phyloP scores from a whole-genome alignment of 2,888 invertebrate genomes.

The Drosophila quinaria region DNA sequence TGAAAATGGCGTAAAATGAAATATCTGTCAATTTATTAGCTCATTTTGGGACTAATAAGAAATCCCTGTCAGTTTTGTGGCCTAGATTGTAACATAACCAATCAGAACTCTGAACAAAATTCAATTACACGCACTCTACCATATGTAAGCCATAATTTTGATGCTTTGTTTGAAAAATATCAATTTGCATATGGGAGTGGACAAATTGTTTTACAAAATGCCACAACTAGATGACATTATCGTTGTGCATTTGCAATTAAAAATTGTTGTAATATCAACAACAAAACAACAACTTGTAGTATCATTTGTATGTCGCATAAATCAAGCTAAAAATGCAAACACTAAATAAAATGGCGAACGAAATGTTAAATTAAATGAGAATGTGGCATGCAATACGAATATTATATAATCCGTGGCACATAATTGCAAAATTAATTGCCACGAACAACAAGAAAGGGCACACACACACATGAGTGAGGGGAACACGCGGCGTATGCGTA shows the following conservation, averaged over 20 bases:
- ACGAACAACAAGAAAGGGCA: constrained; percentile 9
- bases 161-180: constrained; percentile 39
- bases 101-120: constrained; percentile 17
- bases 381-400: constrained; percentile 38
- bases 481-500: constrained; percentile 48
- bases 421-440: constrained; percentile 65
- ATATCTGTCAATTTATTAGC: constrained; percentile 49
- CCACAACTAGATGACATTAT: constrained; percentile 27
- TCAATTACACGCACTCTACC: constrained; percentile 42
- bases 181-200: constrained; percentile 51
- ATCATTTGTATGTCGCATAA: constrained; percentile 42
- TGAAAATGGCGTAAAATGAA: constrained; percentile 29
- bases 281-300: neutral
- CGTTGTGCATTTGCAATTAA: constrained; percentile 44
- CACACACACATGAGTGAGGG: neutral
- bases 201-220: constrained; percentile 40
- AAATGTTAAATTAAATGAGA: constrained; percentile 52
- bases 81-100: constrained; percentile 5
- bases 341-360: constrained; percentile 40
- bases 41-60: constrained; percentile 32
- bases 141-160: constrained; percentile 31
- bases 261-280: constrained; percentile 27
- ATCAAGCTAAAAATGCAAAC: constrained; percentile 35
- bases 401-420: constrained; percentile 59
- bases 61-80: constrained; percentile 21